Base-by-base conservation (phyloP, 1,140 invertebrate genomes). In the Olivierus martensii region DNA sequence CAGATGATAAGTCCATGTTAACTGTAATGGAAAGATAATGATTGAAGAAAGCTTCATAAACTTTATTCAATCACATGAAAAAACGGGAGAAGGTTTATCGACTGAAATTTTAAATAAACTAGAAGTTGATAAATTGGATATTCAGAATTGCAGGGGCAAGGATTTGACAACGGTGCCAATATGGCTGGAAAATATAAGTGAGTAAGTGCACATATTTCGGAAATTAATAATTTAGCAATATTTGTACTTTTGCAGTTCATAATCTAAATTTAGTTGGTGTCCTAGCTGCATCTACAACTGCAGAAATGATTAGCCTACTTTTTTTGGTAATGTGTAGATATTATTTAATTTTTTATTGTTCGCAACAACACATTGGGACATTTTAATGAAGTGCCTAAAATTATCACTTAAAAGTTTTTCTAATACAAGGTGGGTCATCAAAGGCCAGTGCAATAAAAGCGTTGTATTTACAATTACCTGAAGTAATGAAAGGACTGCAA, bases 1-100 rank as follows among this genome's bases (percentile, higher is more conserved):
- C 37, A 59, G 37, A 54, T 58, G 12, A 35, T 56, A 10, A 36
- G 51, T 59, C 4, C 15, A 45, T 45, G 44, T 45, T 45, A n/a
- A 45, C 21, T 45, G 9, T 45, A 45, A 45, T 45, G 21, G 44
- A 45, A 45, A 45, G 17, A 15, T 45, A 45, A 45, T 45, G 9
- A 45, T 45, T n/a, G n/a, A n/a, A n/a, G n/a, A n/a, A n/a, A n/a
- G n/a, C n/a, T n/a, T n/a, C n/a, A n/a, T n/a, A n/a, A 45, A 45
- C 22, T 56, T 56, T 43, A 15, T 56, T 51, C 12, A 42, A 39
- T 22, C 4, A 43, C 37, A 18, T 36, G 44, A 19, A 55, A n/a
- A 55, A 53, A 52, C 49, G 42, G 53, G 4, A 5, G 52, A 51
- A 12, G 43, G 35, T 15, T 21, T 56, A 11, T 5, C 53, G 22